phyloP scores from a whole-genome alignment of 2,113 vertebrate species.

The Capreolus pygargus region DNA sequence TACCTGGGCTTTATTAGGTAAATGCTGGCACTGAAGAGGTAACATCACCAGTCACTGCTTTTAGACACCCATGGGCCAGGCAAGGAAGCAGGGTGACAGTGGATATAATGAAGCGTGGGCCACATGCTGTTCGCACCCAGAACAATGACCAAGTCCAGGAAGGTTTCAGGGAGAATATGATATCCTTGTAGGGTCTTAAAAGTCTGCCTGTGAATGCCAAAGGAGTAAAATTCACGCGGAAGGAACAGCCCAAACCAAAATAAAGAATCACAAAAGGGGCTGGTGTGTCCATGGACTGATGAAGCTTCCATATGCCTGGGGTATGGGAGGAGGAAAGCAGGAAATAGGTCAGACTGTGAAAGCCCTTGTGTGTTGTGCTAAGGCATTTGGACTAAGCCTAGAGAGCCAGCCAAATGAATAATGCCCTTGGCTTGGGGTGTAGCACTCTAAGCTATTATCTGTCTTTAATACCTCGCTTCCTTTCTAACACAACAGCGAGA shows the following conservation, averaged over 20 bases:
- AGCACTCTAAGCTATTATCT: conserved; percentile 21
- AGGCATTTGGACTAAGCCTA: conserved; percentile 29
- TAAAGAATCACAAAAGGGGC: conserved; percentile 40
- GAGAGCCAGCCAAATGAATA: conserved; percentile 29
- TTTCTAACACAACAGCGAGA: conserved; percentile 38
- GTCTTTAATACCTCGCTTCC: conserved; percentile 50
- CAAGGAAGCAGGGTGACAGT: neutral
- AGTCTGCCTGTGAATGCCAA: neutral
- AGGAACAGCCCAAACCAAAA: neutral
- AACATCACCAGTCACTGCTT: neutral
- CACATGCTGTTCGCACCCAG: neutral
- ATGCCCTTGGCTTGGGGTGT: conserved; percentile 19
- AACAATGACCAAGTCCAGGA: neutral
- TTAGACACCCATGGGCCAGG: neutral
- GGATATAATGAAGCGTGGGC: neutral
- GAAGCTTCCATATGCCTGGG: conserved; percentile 43
- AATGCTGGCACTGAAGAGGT: neutral
- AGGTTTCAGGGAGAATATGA: neutral
- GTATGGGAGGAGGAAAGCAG: conserved; percentile 50
- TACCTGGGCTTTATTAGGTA: neutral
- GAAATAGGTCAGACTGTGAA: conserved; percentile 57
- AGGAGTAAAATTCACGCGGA: neutral
- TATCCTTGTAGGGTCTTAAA: neutral
- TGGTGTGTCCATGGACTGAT: conserved; percentile 61
- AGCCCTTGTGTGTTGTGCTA: conserved; percentile 35